Evolutionary conservation across 30 jellyfish, hydroid and myxozoan species (phyloP).

Genomic region (Rhopilema esculentum): DNA sequence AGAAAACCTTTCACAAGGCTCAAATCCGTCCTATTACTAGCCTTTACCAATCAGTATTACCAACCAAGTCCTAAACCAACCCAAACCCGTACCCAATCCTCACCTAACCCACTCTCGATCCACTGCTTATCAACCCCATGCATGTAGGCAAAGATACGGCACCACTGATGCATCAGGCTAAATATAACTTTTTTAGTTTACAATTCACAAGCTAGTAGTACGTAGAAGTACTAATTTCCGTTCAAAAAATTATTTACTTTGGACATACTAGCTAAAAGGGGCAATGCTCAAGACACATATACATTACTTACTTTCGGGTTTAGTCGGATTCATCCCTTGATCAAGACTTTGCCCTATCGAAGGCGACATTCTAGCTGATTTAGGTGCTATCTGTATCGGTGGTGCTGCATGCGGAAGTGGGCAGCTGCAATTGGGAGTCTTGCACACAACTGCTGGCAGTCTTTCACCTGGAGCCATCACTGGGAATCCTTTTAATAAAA

Average conservation of each 20-base stretch:
- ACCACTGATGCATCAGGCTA: too few relatives aligned
- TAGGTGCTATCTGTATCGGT: slow-evolving; percentile 24
- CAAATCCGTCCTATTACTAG: too few relatives aligned
- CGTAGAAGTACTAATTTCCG: not conserved
- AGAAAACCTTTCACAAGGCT: too few relatives aligned
- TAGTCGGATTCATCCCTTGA: not conserved
- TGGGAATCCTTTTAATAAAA: slow-evolving; percentile 25
- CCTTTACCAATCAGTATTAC: too few relatives aligned
- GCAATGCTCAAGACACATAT: not conserved
- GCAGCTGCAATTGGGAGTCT: slow-evolving; percentile 61
- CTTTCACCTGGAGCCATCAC: slow-evolving; percentile 51
- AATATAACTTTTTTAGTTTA: not conserved
- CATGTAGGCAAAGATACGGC: too few relatives aligned
- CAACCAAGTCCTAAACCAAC: too few relatives aligned
- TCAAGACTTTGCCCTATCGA: not conserved
- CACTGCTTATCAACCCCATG: too few relatives aligned
- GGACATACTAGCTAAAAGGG: not conserved
- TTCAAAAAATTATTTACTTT: too few relatives aligned
- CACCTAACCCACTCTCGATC: too few relatives aligned
- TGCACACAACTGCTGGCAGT: slow-evolving; percentile 59
- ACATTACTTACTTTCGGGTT: not conserved
- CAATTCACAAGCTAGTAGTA: not conserved
- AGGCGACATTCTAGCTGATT: slow-evolving; percentile 18
- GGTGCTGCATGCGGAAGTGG: slow-evolving; percentile 66
- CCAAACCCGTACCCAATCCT: too few relatives aligned